Evolutionary conservation across 2,888 invertebrate species (phyloP).

Genomic region (Antheraea yamamai): DNA sequence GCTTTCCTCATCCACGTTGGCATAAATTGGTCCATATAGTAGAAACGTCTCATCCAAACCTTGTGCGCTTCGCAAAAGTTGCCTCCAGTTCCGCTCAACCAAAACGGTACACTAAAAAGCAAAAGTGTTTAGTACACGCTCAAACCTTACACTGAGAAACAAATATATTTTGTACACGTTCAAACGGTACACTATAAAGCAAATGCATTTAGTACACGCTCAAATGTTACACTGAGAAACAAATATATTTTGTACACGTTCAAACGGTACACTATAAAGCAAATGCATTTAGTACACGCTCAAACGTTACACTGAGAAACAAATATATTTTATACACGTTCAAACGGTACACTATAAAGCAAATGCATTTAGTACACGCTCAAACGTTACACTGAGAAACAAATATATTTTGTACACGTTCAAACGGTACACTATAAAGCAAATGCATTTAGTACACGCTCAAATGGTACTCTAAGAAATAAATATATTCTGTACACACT

Average conservation of each 20-base stretch:
- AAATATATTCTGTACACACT: no score
- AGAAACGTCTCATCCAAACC: constrained; percentile 59
- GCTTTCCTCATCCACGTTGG: constrained; percentile 52
- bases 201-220: background rate
- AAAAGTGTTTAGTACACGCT: background rate
- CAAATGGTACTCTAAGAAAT: no score
- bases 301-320: no score
- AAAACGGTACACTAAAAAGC: constrained; percentile 52
- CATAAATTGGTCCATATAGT: constrained; percentile 59
- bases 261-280: constrained; percentile 46
- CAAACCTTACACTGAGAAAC: no score
- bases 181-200: constrained; percentile 46
- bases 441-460: background rate
- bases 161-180: no score
- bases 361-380: background rate
- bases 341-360: constrained; percentile 46
- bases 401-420: no score
- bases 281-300: background rate
- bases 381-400: no score
- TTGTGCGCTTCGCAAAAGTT: constrained; percentile 54
- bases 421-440: constrained; percentile 46
- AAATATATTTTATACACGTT: no score
- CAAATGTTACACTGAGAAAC: no score
- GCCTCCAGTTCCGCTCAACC: constrained; percentile 54
- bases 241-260: no score